phyloP scores from a whole-genome alignment of 2,888 invertebrate genomes.

The Cryptocephalus moraei region DNA sequence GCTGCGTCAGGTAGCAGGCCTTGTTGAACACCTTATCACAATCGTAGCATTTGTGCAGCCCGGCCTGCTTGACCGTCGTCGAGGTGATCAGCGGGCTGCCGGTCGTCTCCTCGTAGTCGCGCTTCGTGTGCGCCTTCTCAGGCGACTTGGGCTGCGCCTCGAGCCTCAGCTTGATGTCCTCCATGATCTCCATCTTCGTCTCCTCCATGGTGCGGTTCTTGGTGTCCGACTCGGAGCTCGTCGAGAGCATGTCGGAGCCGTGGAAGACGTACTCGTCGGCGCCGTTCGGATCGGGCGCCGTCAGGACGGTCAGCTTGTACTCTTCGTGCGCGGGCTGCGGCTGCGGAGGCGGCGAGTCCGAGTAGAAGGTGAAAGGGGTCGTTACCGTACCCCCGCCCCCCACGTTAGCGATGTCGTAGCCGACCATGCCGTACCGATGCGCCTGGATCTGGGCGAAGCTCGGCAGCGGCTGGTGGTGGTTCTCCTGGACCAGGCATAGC shows the following conservation, averaged over 20 bases:
- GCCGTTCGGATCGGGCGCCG: constrained; percentile 27
- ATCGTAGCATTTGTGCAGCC: constrained; percentile 59
- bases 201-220: constrained; percentile 11
- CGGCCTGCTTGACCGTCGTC: constrained; percentile 20
- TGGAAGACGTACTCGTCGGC: constrained; percentile 17
- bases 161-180: constrained; percentile 25
- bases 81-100: constrained; percentile 31
- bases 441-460: constrained; percentile 57
- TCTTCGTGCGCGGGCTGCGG: constrained; percentile 22
- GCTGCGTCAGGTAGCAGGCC: constrained; percentile 81
- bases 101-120: constrained; percentile 29
- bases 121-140: constrained; percentile 31
- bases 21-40: constrained; percentile 80
- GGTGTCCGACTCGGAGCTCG: constrained; percentile 11
- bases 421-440: constrained; percentile 38
- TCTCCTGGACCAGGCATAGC: constrained; percentile 24
- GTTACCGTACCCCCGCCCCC: constrained; percentile 55
- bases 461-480: constrained; percentile 47
- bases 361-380: constrained; percentile 30
- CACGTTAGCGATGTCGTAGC: constrained; percentile 54
- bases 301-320: constrained; percentile 37
- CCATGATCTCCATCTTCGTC: constrained; percentile 32
- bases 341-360: constrained; percentile 9
- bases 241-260: constrained; percentile 10
- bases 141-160: constrained; percentile 26